Percentiles rank a stretch among this genome's conserved stretches.
phyloP scores from a whole-genome alignment of 1,140 invertebrate species.

The Aphaenogaster floridana region DNA sequence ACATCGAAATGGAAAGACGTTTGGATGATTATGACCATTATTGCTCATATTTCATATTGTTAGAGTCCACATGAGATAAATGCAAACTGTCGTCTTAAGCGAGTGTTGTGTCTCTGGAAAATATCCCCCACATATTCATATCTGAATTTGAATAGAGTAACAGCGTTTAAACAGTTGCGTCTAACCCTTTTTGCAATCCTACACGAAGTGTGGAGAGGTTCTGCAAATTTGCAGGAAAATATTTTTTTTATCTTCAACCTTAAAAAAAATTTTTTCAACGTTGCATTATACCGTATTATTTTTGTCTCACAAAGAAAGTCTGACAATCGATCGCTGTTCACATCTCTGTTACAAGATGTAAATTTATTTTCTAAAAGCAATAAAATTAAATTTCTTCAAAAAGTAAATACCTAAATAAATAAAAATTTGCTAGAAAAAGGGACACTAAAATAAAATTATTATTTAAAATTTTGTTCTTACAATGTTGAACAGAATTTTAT shows the following conservation, averaged over 20 bases:
- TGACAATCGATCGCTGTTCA: background rate
- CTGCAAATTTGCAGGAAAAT: constrained; percentile 65
- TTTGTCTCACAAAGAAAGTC: background rate
- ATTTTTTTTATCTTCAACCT: constrained; percentile 65
- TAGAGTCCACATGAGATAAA: background rate
- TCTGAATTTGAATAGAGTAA: constrained; percentile 64
- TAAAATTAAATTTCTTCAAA: no score
- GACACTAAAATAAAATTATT: no score
- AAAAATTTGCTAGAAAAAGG: no score
- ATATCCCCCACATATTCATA: background rate
- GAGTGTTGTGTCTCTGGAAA: background rate
- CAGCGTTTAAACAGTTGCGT: constrained; percentile 82
- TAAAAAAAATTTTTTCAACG: background rate
- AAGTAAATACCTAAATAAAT: no score
- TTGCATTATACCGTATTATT: background rate
- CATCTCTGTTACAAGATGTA: no score
- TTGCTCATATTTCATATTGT: background rate
- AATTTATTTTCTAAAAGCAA: no score
- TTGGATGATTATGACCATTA: background rate
- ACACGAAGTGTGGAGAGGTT: constrained; percentile 8
- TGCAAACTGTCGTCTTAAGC: background rate
- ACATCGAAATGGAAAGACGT: background rate
- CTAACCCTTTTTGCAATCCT: constrained; percentile 72
- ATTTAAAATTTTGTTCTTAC: no score
- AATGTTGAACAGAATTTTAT: no score